Evolutionary conservation across 1,140 invertebrate species (phyloP).

Genomic region (Zelostemma sp.): DNA sequence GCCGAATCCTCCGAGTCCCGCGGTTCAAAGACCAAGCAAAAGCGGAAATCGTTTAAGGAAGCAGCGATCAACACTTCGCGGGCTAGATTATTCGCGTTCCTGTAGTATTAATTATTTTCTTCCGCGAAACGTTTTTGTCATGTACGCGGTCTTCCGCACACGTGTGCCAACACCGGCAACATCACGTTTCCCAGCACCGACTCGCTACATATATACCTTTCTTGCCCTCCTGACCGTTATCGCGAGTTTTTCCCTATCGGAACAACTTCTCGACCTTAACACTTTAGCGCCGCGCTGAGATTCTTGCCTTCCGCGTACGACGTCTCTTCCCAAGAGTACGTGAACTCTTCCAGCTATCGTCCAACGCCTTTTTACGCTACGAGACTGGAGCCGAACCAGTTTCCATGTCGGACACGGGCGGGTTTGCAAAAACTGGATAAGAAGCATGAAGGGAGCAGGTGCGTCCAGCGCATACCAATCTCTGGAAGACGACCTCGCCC

Average conservation of each 20-base stretch:
- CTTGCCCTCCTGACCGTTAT: constrained; percentile 35
- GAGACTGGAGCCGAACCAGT: constrained; percentile 53
- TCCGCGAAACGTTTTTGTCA: background rate
- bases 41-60: too few species aligned
- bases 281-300: constrained; percentile 18
- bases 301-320: constrained; percentile 24
- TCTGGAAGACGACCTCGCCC: constrained; percentile 49
- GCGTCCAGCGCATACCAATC: constrained; percentile 49
- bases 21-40: too few species aligned
- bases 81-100: too few species aligned
- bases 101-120: background rate
- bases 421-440: constrained; percentile 52
- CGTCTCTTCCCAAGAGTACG: constrained; percentile 47
- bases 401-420: constrained; percentile 52
- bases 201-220: constrained; percentile 37
- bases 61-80: too few species aligned
- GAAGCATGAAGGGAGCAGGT: constrained; percentile 50
- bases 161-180: constrained; percentile 20
- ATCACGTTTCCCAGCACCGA: background rate
- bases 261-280: constrained; percentile 27
- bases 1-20: too few species aligned
- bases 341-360: constrained; percentile 40
- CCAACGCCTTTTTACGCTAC: constrained; percentile 17
- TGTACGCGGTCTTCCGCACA: constrained; percentile 8
- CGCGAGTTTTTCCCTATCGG: constrained; percentile 23